phyloP scores from a whole-genome alignment of 2,888 invertebrate species.

The Nephrotoma flavescens region DNA sequence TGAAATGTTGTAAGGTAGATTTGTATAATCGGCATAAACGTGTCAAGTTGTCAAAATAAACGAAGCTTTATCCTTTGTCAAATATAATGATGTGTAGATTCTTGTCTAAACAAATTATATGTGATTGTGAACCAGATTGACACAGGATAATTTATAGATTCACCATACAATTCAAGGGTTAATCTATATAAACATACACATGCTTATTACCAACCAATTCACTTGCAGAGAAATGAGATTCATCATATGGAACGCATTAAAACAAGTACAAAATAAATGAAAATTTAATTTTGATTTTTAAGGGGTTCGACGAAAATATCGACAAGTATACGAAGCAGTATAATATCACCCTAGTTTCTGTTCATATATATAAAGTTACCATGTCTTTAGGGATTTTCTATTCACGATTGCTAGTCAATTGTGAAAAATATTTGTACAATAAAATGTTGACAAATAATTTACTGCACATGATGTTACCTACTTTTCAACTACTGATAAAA shows the following conservation, averaged over 20 bases:
- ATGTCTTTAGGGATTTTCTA: background rate
- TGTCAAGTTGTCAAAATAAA: no score
- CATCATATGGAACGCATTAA: background rate
- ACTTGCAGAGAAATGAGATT: background rate
- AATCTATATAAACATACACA: background rate
- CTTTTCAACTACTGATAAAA: background rate
- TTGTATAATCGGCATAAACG: no score
- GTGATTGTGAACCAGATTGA: no score
- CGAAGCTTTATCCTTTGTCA: no score
- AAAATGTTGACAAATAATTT: background rate
- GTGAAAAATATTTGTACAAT: background rate
- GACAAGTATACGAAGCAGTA: background rate
- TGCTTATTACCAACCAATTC: background rate
- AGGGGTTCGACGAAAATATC: background rate
- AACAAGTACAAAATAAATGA: background rate
- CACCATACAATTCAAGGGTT: background rate
- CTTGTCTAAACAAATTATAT: no score
- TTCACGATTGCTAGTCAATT: background rate
- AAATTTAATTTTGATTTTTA: background rate
- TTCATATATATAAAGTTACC: background rate
- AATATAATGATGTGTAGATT: no score
- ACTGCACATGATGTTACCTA: background rate
- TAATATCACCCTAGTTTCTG: background rate
- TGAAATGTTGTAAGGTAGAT: no score
- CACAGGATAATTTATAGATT: no score